These are phyloP conservation scores for Drosophila orosa DNA, from an alignment of 1,140 invertebrate genomes.

Conservation along the genomic window DNA sequence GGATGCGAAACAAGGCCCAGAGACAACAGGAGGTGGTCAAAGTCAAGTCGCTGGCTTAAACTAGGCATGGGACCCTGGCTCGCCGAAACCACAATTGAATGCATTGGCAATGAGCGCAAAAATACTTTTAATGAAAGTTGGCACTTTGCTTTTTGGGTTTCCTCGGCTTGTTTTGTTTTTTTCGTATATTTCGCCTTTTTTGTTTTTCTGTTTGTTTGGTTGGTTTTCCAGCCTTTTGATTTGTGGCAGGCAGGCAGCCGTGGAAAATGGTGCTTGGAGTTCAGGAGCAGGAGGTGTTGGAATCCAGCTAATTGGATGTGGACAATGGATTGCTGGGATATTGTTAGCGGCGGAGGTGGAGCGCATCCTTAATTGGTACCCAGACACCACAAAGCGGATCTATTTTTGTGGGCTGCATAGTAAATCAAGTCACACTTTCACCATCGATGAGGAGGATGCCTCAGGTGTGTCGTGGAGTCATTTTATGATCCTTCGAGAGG, in stretches of 20 bases:
- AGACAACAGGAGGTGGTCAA: constrained; percentile 55
- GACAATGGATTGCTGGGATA: constrained; percentile 43
- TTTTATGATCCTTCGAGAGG: not conserved
- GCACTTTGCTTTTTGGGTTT: constrained; percentile 72
- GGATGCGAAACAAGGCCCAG: constrained; percentile 63
- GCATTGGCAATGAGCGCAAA: constrained; percentile 76
- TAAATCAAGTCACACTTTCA: constrained; percentile 37
- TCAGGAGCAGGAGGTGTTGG: constrained; percentile 37
- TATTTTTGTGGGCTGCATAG: constrained; percentile 15
- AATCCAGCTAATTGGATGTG: constrained; percentile 38
- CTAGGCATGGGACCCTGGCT: constrained; percentile 49
- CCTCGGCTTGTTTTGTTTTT: constrained; percentile 49
- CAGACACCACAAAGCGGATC: constrained; percentile 22
- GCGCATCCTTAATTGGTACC: constrained; percentile 42
- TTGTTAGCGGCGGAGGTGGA: constrained; percentile 14
- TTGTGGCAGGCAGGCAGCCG: constrained; percentile 76
- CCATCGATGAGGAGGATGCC: constrained; percentile 12
- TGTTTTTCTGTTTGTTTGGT: constrained; percentile 17
- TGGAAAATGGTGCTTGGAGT: constrained; percentile 58
- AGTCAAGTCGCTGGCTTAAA: constrained; percentile 36
- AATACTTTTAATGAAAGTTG: constrained; percentile 83
- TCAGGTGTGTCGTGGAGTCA: not conserved
- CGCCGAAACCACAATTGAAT: constrained; percentile 69
- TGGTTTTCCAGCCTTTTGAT: constrained; percentile 56
- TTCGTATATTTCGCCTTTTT: constrained; percentile 23